phyloP scores from a whole-genome alignment of 2,113 vertebrate species.

The Ceyx cyanopectus region DNA sequence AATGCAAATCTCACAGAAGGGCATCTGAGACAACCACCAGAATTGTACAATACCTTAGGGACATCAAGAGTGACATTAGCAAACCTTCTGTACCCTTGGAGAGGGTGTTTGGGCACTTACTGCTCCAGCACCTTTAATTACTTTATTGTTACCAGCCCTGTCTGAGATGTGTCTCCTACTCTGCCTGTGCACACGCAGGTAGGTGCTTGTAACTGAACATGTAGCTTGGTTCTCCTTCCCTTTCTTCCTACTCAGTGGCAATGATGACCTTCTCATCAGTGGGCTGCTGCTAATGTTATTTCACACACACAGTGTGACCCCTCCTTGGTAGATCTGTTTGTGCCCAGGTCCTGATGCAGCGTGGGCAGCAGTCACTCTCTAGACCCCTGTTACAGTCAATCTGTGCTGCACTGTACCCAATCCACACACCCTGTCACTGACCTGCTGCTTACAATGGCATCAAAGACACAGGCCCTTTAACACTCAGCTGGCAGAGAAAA shows the following conservation, averaged over 20 bases:
- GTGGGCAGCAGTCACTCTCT: rapidly evolving
- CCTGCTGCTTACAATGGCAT: not conserved
- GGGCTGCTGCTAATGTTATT: not conserved
- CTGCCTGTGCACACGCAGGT: rapidly evolving
- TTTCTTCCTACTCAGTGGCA: not conserved
- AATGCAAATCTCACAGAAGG: constrained; percentile 19
- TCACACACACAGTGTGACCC: not conserved
- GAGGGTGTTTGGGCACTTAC: not conserved
- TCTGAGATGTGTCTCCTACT: not conserved
- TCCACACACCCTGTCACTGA: not conserved
- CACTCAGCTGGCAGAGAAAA: not conserved
- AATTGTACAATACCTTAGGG: not conserved
- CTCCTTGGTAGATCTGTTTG: not conserved
- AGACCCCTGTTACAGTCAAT: not conserved
- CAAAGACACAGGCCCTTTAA: not conserved
- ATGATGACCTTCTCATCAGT: not conserved
- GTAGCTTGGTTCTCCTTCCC: not conserved
- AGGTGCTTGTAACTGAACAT: rapidly evolving
- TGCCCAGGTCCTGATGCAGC: not conserved
- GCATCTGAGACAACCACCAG: not conserved
- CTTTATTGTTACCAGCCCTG: not conserved
- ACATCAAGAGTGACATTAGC: not conserved
- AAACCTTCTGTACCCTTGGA: not conserved
- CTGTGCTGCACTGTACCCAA: not conserved
- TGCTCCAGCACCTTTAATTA: constrained; percentile 5